A percentile compares a stretch with the other conserved stretches of the same genome.
These are phyloP conservation scores for Lydus trimaculatus DNA, from an alignment of 2,888 invertebrate species.

Conservation along the genomic window DNA sequence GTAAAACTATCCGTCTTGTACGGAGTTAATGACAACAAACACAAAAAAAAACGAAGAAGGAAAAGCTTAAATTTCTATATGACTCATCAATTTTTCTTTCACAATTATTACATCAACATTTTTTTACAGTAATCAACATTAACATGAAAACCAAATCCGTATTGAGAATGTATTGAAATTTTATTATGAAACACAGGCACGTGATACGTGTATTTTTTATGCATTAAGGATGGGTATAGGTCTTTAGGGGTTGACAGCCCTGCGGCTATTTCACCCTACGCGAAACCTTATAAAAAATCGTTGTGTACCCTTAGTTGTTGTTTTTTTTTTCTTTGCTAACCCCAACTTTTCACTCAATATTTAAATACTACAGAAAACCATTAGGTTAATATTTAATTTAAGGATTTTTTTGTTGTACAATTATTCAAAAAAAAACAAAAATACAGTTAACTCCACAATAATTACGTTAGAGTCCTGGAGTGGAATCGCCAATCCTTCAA, in stretches of 20 bases:
- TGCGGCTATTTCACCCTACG: slow-evolving; percentile 45
- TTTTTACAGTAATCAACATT: slow-evolving; percentile 23
- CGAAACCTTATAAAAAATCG: slow-evolving; percentile 41
- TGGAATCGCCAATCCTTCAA: slow-evolving; percentile 61
- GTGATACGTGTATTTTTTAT: slow-evolving; percentile 38
- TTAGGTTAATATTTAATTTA: slow-evolving; percentile 17
- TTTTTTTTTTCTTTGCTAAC: slow-evolving; percentile 38
- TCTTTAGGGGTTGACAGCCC: slow-evolving; percentile 36
- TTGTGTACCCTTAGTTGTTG: slow-evolving; percentile 34
- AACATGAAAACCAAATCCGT: slow-evolving; percentile 10
- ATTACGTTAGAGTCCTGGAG: slow-evolving; percentile 75
- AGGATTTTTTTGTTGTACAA: background rate
- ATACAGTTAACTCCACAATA: slow-evolving; percentile 66
- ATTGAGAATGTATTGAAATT: slow-evolving; percentile 28
- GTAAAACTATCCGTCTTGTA: slow-evolving; percentile 33
- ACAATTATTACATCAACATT: slow-evolving; percentile 9
- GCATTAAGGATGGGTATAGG: slow-evolving; percentile 29
- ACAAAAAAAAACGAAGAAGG: background rate
- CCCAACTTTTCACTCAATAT: slow-evolving; percentile 49
- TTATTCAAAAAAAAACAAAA: slow-evolving; percentile 3
- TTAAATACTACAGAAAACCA: slow-evolving; percentile 36
- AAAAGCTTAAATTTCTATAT: slow-evolving; percentile 10
- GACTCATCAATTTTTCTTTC: slow-evolving; percentile 8
- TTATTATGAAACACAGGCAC: slow-evolving; percentile 35
- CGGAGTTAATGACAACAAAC: background rate